Evolutionary conservation across 2,113 vertebrate species (phyloP).

Genomic region (Sphyrna mokarran): DNA sequence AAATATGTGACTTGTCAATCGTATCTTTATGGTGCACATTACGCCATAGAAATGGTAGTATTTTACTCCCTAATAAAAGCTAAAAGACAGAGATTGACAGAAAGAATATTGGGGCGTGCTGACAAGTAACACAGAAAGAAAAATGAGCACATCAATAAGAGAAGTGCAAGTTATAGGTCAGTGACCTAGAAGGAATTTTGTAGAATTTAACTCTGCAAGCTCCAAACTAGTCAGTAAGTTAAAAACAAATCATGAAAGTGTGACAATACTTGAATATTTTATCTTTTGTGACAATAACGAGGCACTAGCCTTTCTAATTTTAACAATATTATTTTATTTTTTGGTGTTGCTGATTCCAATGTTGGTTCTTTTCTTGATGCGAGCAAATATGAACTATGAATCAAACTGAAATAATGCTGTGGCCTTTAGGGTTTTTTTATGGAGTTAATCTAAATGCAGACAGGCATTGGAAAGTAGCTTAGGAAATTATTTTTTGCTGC

Average conservation of each 20-base stretch:
- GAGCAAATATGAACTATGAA: not conserved
- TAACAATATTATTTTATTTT: not conserved
- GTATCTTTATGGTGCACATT: slow-evolving; percentile 70
- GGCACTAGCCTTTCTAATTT: not conserved
- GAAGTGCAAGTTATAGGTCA: slow-evolving; percentile 55
- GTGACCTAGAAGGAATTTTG: slow-evolving; percentile 62
- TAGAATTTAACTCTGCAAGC: slow-evolving; percentile 28
- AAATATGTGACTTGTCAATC: slow-evolving; percentile 63
- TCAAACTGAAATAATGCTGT: not conserved
- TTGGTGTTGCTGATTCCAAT: not conserved
- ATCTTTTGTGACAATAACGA: not conserved
- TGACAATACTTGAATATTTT: not conserved
- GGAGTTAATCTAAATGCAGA: not conserved
- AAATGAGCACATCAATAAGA: slow-evolving; percentile 66
- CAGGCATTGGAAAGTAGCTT: slow-evolving; percentile 16
- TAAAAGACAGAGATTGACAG: slow-evolving; percentile 64
- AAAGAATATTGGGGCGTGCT: slow-evolving; percentile 61
- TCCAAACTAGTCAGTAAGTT: not conserved
- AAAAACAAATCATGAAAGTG: not conserved
- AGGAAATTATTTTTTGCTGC: not conserved
- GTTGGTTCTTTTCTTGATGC: not conserved
- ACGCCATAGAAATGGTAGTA: slow-evolving; percentile 65
- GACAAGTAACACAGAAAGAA: slow-evolving; percentile 74
- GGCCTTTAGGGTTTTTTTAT: not conserved
- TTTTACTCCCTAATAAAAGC: slow-evolving; percentile 75